These are phyloP conservation scores for Gopherus flavomarginatus DNA, from an alignment of 2,113 vertebrate species.

Conservation along the genomic window DNA sequence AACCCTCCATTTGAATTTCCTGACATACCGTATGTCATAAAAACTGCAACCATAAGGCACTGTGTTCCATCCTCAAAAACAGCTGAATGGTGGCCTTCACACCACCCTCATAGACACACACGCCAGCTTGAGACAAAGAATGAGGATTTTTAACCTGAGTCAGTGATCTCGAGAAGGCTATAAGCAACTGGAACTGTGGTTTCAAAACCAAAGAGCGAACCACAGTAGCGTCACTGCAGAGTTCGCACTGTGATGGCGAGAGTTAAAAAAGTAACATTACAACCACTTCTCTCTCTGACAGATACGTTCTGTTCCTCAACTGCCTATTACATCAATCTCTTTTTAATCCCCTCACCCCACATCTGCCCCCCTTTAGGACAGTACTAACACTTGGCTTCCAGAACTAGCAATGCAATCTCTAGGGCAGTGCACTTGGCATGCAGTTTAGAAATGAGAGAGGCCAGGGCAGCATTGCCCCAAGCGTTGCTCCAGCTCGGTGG, in stretches of 20 bases:
- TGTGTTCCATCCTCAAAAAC: not conserved
- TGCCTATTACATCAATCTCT: not conserved
- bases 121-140: not conserved
- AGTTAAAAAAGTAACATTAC: not conserved
- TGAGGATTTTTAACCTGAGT: not conserved
- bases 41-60: not conserved
- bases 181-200: not conserved
- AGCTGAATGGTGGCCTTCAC: not conserved
- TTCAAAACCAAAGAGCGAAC: not conserved
- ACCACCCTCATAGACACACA: not conserved
- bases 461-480: fast-evolving
- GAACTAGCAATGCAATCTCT: not conserved
- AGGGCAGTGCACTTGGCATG: not conserved
- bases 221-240: not conserved
- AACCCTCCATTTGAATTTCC: not conserved
- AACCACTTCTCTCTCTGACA: not conserved
- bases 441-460: not conserved
- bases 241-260: not conserved
- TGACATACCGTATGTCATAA: not conserved
- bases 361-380: not conserved
- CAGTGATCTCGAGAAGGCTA: not conserved
- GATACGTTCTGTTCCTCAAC: too few species aligned
- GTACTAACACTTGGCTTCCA: not conserved
- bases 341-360: not conserved
- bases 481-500: not conserved